Base-by-base conservation (phyloP, 1,140 invertebrate genomes). In the Caenorhabditis latens region DNA sequence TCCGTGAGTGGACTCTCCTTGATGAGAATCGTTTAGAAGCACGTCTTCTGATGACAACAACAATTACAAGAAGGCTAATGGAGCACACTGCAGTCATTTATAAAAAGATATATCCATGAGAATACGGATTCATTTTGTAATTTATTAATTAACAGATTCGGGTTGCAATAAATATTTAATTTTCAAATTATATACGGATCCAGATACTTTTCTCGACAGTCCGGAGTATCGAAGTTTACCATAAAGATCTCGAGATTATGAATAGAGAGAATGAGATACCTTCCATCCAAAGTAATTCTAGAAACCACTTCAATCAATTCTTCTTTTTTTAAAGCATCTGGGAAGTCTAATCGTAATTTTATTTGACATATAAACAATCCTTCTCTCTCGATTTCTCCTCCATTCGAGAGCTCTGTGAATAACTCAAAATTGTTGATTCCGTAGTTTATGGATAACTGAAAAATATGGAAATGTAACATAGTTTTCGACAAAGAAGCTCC, bases 71-170 rank as follows among this genome's bases (percentile, higher is more conserved):
- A 84, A 46, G 85, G 50, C 91, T 92, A 82, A 84, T 91, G 58
- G 85, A 92, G 53, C 91, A 93, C 85, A 93, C 91, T 11, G 83
- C 85, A 2, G 91, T 92, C 58, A 88, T 91, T 83, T 92, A 92
- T 83, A 90, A 91, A 57, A 91, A 90, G 84, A 91, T 92, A 57
- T 92, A 91, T 87, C 91, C 92, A 24, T 92, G 71, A 90, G 75
- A 21, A 55, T 42, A 14, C 2, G 7, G 42, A 48, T 32, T 19
- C 7, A 42, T 42, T 32, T 9, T 65, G 21, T 11, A 65, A 40
- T 65, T 65, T 11, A 9, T 42, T 48, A 6, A 3, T 13, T 24
- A 50, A 79, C 46, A 79, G 4, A 19, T 46, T 24, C 71, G 71
- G 71, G 71, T 79, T 48, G 11, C 5, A 46, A 43, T n/a, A 75